Evolutionary conservation across 2,888 invertebrate genomes (phyloP), one percentile per base, ranked within the genome.

Genomic region (Tromatobia lineatoria): DNA sequence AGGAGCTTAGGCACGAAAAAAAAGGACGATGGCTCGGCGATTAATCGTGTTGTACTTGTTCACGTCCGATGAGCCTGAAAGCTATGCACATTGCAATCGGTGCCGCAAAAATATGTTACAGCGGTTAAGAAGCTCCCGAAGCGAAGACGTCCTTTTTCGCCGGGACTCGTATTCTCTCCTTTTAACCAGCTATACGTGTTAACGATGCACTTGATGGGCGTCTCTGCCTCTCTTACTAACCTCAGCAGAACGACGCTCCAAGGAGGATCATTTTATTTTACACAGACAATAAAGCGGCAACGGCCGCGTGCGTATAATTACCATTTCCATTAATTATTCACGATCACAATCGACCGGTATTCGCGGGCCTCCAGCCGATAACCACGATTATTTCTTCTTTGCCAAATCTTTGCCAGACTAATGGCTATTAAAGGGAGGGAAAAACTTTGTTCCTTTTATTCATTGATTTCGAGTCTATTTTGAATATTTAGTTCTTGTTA

Each of bases 341-440:
- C 29, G 59, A 59, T 73, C 59, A 13, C 25, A 18, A 45, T 45
- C 34, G 57, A 73, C 45, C 59, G 54, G 29, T 59, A 73, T 25
- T 50, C 23, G 10, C 13, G 18, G 6, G 1, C 18, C 6, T 23
- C 20, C 20, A 25, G 13, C 34, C 34, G 29, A 34, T n/a, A 20
- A 13, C 34, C 3, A 15, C 38, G 8, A 6, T 50, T 71, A 6
- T 38, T 18, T 13, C 34, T n/a, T 52, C 29, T 20, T 18, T 2
- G 38, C 15, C 3, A 2, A 6, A 29, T 38, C 29, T 59, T 59
- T 59, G 57, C 3, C 25, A 6, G 57, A 1, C 2, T 20, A 18
- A 18, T 2, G 1, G 1, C 8, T 4, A 20, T 4, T 18, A 1
- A 6, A 18, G 8, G 1, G 18, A 52, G 20, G 52, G 52, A 6